Evolutionary conservation across 2,113 vertebrate genomes (phyloP).

Genomic region (Malaclemys terrapin): DNA sequence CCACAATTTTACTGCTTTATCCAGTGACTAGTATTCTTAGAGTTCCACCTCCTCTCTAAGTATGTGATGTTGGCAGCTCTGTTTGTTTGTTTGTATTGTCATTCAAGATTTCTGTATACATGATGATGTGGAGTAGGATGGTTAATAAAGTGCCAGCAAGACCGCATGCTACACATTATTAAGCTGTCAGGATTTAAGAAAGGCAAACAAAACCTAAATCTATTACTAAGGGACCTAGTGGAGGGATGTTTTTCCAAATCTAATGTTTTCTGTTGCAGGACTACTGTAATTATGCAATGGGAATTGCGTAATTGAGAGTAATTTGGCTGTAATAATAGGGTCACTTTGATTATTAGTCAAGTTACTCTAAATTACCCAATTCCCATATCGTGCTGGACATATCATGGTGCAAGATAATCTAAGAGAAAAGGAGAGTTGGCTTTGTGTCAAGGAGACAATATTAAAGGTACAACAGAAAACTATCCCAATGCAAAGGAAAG

Average conservation of each 20-base stretch:
- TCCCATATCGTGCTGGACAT: accelerated
- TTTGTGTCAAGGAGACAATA: neutral
- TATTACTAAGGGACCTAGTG: neutral
- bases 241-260: neutral
- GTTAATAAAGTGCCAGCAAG: neutral
- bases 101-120: neutral
- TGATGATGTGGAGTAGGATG: neutral
- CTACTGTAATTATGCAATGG: neutral
- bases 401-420: neutral
- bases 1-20: neutral
- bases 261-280: neutral
- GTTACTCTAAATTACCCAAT: too few relatives aligned
- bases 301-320: constrained; percentile 10
- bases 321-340: neutral
- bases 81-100: neutral
- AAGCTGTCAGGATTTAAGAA: neutral
- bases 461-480: neutral
- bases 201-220: neutral
- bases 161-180: neutral
- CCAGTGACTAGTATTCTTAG: neutral
- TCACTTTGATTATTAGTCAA: neutral
- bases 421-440: neutral
- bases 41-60: neutral
- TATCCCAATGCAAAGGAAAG: too few relatives aligned
- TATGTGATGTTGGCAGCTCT: neutral